Conservation (phyloP, 2,797 vertebrate genomes). For the Eulemur rubriventer region DNA sequence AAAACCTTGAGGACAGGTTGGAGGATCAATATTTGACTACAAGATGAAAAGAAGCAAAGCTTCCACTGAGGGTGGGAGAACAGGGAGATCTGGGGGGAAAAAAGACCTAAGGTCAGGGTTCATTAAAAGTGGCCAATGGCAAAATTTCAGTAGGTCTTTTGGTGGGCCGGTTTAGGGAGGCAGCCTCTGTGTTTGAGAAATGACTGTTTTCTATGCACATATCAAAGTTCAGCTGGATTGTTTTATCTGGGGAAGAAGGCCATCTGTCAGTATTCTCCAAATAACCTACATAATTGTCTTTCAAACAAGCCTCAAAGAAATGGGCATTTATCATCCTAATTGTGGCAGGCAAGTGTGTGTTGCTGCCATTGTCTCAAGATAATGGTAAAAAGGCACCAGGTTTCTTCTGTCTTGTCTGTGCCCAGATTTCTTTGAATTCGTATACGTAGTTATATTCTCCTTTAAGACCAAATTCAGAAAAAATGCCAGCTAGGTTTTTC, state of each 20-base stretch:
- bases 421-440: conserved; percentile 71
- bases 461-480: conserved; percentile 43
- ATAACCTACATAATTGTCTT: conserved; percentile 90
- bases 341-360: conserved; percentile 84
- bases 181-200: conserved; percentile 84
- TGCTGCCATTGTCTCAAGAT: conserved; percentile 84
- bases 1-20: conserved; percentile 85
- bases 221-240: conserved; percentile 87
- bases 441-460: not conserved
- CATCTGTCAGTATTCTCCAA: conserved; percentile 88
- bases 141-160: conserved; percentile 82
- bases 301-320: conserved; percentile 86
- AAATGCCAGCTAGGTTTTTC: not conserved
- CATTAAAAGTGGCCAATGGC: conserved; percentile 83
- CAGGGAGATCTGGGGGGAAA: not conserved
- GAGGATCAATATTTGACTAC: conserved; percentile 88
- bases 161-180: conserved; percentile 80
- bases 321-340: conserved; percentile 87
- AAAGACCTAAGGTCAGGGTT: conserved; percentile 74
- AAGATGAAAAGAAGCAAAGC: conserved; percentile 84
- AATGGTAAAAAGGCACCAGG: conserved; percentile 80
- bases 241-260: conserved; percentile 84
- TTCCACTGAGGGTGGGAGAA: conserved; percentile 74
- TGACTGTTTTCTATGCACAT: conserved; percentile 84
- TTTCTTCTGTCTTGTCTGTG: conserved; percentile 77